A percentile compares a stretch with the other conserved stretches of the same genome.
Conservation (phyloP, 2,888 invertebrate genomes). For the Apamea sordens region DNA sequence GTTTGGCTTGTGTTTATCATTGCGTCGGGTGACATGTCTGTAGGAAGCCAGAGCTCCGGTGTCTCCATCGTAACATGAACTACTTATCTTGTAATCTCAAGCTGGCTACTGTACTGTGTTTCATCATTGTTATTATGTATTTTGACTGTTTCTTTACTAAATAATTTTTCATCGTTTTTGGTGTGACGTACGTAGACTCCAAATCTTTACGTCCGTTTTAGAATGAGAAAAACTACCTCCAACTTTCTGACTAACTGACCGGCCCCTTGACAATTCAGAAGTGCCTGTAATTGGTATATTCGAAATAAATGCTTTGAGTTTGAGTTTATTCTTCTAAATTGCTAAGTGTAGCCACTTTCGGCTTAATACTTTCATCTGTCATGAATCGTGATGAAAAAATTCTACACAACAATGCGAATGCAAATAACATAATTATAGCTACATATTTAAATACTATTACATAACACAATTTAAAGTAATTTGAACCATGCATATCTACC, state of each 20-base stretch:
- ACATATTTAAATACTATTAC: conserved; percentile 37
- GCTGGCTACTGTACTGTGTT: neutral
- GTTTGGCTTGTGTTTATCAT: conserved; percentile 48
- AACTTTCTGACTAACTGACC: neutral
- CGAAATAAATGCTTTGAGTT: too few relatives aligned
- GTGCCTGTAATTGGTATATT: neutral
- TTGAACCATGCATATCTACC: conserved; percentile 42
- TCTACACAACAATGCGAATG: conserved; percentile 16
- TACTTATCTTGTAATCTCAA: conserved; percentile 10
- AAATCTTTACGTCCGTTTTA: neutral
- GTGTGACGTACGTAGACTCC: too few relatives aligned
- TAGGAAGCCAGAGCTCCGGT: conserved; percentile 57
- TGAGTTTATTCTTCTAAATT: too few relatives aligned
- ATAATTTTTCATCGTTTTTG: neutral
- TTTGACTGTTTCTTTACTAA: neutral
- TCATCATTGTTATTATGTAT: conserved; percentile 9
- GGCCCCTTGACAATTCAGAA: neutral
- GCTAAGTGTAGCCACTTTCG: neutral
- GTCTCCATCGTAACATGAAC: conserved; percentile 38
- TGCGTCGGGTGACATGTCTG: conserved; percentile 34
- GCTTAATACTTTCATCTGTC: conserved; percentile 4
- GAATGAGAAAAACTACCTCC: neutral
- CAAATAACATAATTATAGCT: conserved; percentile 15
- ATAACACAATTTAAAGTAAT: conserved; percentile 53
- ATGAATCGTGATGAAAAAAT: neutral